Percentiles rank a stretch among this genome's conserved stretches.
Conservation (phyloP, 2,797 vertebrate species). For the Dermochelys coriacea region DNA sequence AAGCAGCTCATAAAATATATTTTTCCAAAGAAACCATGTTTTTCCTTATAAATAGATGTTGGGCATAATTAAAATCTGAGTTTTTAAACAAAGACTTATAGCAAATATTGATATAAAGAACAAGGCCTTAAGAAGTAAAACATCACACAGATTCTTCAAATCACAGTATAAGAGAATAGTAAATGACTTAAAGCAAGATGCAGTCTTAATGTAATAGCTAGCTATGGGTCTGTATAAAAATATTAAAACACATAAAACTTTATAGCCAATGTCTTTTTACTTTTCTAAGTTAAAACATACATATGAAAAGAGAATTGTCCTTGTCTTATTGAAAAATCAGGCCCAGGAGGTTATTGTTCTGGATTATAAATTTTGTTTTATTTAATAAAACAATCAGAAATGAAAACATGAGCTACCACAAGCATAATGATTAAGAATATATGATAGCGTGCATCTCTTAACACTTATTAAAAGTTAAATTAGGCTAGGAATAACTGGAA, state of each 20-base stretch:
- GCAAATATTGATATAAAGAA: conserved; percentile 22
- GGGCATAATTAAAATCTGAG: conserved; percentile 8
- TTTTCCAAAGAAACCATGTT: neutral
- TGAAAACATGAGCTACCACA: neutral
- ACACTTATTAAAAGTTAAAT: conserved; percentile 2
- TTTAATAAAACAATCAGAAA: conserved; percentile 13
- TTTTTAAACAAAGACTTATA: conserved; percentile 18
- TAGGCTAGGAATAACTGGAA: conserved; percentile 26
- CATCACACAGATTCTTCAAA: neutral
- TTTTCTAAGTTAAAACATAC: conserved; percentile 41
- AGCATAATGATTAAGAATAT: conserved; percentile 25
- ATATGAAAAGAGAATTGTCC: conserved; percentile 38
- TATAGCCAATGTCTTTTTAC: conserved; percentile 27
- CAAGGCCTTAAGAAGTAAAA: neutral
- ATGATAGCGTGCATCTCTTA: conserved; percentile 10
- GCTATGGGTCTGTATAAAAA: neutral
- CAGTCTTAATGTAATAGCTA: neutral
- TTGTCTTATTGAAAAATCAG: conserved; percentile 19
- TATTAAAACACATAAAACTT: conserved; percentile 13
- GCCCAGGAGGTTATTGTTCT: neutral
- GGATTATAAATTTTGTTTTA: conserved; percentile 23
- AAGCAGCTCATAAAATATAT: neutral
- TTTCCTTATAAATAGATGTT: conserved; percentile 19
- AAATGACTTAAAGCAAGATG: conserved; percentile 14
- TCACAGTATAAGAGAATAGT: neutral